A percentile compares a stretch with the other conserved stretches of the same genome.
These are phyloP conservation scores for Volucella zonaria DNA, from an alignment of 2,888 invertebrate species.

Conservation along the genomic window DNA sequence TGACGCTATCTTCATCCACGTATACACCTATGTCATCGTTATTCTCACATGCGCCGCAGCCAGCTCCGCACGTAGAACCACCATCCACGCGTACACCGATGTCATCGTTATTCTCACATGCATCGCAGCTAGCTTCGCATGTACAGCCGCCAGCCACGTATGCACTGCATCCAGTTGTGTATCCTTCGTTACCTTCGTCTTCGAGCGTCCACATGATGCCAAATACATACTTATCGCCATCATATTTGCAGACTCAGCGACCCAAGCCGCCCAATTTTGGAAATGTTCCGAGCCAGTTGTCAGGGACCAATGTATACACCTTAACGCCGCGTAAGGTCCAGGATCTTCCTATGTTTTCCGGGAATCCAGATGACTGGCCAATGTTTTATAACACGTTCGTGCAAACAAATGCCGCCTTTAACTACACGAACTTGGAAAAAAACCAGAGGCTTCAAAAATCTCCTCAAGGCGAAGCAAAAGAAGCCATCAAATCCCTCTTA, in stretches of 20 bases:
- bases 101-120: too few relatives aligned
- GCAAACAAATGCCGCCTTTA: conserved; percentile 54
- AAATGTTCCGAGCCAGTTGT: conserved; percentile 2
- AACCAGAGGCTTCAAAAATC: conserved; percentile 52
- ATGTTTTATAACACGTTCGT: conserved; percentile 60
- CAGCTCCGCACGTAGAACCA: too few relatives aligned
- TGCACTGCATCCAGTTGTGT: neutral
- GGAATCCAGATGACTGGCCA: conserved; percentile 55
- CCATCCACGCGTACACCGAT: too few relatives aligned
- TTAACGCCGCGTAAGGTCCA: conserved; percentile 41
- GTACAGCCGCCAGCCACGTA: neutral
- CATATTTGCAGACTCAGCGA: conserved; percentile 4
- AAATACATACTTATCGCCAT: conserved; percentile 21
- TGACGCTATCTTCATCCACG: too few relatives aligned
- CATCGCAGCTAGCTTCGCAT: neutral
- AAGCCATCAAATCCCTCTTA: conserved; percentile 8
- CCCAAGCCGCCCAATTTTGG: neutral
- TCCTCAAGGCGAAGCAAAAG: conserved; percentile 56
- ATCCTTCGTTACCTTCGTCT: neutral
- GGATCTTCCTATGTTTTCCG: conserved; percentile 64
- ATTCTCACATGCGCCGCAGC: too few relatives aligned
- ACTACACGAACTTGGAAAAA: conserved; percentile 62
- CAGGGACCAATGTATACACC: neutral
- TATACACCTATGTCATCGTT: too few relatives aligned
- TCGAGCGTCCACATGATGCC: conserved; percentile 3